phyloP scores from a whole-genome alignment of 2,888 invertebrate genomes.

The Pimpla rufipes region DNA sequence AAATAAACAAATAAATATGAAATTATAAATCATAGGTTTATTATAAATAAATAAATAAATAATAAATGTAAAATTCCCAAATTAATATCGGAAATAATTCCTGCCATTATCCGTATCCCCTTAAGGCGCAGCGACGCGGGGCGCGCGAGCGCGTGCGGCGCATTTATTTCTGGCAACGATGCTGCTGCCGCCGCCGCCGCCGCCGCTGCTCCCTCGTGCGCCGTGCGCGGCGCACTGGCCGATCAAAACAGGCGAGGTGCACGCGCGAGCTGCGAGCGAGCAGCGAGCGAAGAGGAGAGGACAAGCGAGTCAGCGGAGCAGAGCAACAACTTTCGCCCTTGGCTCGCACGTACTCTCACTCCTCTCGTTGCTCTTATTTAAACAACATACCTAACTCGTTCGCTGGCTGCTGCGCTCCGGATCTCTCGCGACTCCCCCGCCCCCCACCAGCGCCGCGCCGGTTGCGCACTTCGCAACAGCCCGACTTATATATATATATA shows the following conservation, averaged over 20 bases:
- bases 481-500: neutral
- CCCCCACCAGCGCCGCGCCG: constrained; percentile 59
- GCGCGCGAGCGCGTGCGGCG: constrained; percentile 7
- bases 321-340: constrained; percentile 83
- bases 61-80: too few species aligned
- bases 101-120: neutral
- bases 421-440: constrained; percentile 66
- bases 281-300: constrained; percentile 36
- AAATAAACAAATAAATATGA: too few species aligned
- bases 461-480: constrained; percentile 50
- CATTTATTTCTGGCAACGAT: constrained; percentile 24
- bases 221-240: constrained; percentile 1
- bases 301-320: constrained; percentile 56
- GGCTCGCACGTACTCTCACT: constrained; percentile 72
- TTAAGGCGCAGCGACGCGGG: neutral
- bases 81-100: too few species aligned
- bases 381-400: constrained; percentile 84
- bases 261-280: constrained; percentile 36
- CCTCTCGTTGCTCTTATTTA: constrained; percentile 84
- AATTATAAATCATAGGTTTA: too few species aligned
- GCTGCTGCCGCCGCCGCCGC: neutral
- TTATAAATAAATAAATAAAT: too few species aligned
- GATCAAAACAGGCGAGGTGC: constrained; percentile 31
- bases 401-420: constrained; percentile 77
- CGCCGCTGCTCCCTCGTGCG: neutral